Evolutionary conservation across 2,888 invertebrate species (phyloP).

Genomic region (Apotomis capreana): DNA sequence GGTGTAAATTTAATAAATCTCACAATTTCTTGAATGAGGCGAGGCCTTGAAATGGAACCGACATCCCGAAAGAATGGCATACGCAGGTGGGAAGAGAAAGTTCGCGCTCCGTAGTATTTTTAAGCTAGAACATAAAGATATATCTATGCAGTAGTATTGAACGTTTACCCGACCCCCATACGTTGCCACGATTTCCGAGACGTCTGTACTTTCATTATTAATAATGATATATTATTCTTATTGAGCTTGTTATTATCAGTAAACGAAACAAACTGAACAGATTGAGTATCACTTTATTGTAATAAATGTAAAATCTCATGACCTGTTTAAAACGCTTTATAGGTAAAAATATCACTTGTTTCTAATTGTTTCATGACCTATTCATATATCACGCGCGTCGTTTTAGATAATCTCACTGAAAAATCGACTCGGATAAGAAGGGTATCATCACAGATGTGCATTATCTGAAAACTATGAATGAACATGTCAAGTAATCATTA

Average conservation of each 20-base stretch:
- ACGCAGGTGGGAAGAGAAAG: background rate
- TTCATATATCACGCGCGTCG: constrained; percentile 29
- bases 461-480: background rate
- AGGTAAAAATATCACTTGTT: constrained; percentile 37
- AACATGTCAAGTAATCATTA: constrained; percentile 10
- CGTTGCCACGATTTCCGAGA: background rate
- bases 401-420: constrained; percentile 21
- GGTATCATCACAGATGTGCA: constrained; percentile 8
- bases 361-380: constrained; percentile 33
- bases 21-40: background rate
- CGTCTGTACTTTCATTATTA: background rate
- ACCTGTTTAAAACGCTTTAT: constrained; percentile 39
- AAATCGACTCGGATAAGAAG: constrained; percentile 9
- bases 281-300: constrained; percentile 42
- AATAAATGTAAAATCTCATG: constrained; percentile 42
- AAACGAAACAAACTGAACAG: constrained; percentile 26
- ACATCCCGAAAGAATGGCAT: background rate
- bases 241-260: constrained; percentile 21
- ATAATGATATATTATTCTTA: constrained; percentile 9
- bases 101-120: background rate
- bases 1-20: constrained; percentile 28
- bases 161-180: background rate
- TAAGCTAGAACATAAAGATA: background rate
- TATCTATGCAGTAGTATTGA: background rate
- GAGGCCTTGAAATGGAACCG: background rate